phyloP scores from a whole-genome alignment of 2,888 invertebrate species.

The Apodemia duryi region DNA sequence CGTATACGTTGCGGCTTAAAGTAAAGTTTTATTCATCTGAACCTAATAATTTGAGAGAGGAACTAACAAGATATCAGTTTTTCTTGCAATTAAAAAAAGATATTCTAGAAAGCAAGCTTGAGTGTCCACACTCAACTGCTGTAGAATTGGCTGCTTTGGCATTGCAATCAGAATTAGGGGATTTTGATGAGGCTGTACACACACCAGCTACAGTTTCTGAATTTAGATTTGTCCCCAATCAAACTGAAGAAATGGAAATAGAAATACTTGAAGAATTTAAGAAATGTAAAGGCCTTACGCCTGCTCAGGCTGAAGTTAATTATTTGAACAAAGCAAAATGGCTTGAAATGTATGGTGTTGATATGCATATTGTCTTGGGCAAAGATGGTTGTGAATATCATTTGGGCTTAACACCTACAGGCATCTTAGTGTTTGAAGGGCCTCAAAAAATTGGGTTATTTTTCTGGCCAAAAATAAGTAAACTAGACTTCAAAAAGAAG shows the following conservation, averaged over 20 bases:
- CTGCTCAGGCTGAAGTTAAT: conserved; percentile 96
- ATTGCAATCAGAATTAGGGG: conserved; percentile 98
- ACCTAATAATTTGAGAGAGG: conserved; percentile 97
- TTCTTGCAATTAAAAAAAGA: conserved; percentile 98
- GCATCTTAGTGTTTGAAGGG: conserved; percentile 98
- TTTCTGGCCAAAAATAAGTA: conserved; percentile 99
- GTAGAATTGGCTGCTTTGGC: conserved; percentile 95
- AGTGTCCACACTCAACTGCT: conserved; percentile 91
- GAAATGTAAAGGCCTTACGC: conserved; percentile 91
- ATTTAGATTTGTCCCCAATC: conserved; percentile 97
- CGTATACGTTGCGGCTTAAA: conserved; percentile 95
- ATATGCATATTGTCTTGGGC: conserved; percentile 98
- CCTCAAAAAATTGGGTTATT: conserved; percentile 98
- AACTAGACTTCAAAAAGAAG: conserved; percentile 98
- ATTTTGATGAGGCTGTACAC: conserved; percentile 94
- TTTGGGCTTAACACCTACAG: conserved; percentile 97
- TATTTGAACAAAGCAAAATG: conserved; percentile 98
- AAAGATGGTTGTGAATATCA: conserved; percentile 98
- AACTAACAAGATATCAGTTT: conserved; percentile 98
- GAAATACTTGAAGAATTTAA: conserved; percentile 95
- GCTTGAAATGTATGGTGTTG: conserved; percentile 99
- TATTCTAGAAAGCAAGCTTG: conserved; percentile 92
- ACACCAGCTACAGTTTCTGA: conserved; percentile 98
- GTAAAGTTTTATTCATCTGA: conserved; percentile 99
- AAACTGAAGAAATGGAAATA: conserved; percentile 97